Conservation (phyloP, 1,140 invertebrate genomes). For the Nomia melanderi region DNA sequence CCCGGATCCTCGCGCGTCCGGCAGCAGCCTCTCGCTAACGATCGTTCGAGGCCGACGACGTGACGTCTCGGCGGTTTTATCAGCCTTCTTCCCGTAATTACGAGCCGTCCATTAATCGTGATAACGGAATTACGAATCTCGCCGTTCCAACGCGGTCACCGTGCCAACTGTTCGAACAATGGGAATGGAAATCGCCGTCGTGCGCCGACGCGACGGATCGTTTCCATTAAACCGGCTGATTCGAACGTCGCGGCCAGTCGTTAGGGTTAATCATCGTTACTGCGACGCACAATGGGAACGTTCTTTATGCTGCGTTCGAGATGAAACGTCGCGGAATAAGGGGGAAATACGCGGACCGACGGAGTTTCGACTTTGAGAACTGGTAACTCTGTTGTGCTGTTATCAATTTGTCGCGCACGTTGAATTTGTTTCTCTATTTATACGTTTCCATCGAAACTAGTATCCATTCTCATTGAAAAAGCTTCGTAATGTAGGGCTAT, state of each 20-base stretch:
- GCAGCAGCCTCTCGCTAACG: background rate
- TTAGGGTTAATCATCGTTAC: constrained; percentile 52
- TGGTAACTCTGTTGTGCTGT: no score
- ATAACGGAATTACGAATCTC: constrained; percentile 13
- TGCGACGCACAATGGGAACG: background rate
- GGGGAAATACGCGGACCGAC: no score
- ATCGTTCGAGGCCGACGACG: constrained; percentile 8
- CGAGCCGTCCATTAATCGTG: background rate
- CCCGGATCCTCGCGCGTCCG: background rate
- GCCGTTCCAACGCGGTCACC: background rate
- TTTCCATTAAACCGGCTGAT: constrained; percentile 55
- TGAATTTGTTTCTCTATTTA: no score
- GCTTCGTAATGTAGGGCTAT: no score
- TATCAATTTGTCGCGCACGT: no score
- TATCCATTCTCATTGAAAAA: no score
- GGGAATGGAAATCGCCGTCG: background rate
- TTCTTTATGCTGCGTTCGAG: no score
- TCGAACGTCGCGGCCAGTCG: constrained; percentile 18
- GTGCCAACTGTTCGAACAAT: background rate
- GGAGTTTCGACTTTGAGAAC: no score
- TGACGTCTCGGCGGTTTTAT: constrained; percentile 28
- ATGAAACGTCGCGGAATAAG: no score
- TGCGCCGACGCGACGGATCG: background rate
- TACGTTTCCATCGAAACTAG: no score
- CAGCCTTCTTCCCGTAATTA: constrained; percentile 26